Base-by-base conservation (phyloP, 2,888 invertebrate species). In the Pterostichus niger region DNA sequence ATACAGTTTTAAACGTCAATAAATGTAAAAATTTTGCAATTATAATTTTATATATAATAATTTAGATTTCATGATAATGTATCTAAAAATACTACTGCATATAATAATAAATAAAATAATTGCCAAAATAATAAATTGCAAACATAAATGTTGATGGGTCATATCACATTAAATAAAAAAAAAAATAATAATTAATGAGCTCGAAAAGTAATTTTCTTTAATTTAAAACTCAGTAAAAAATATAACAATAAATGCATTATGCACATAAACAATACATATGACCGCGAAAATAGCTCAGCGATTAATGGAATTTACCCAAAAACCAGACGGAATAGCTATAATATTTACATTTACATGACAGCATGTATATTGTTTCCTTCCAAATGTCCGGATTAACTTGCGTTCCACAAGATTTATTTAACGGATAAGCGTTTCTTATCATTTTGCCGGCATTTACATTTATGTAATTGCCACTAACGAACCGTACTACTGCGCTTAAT, bases 321-420 rank as follows among this genome's bases (percentile, higher is more conserved):
- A 46, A 46, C 10, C 79, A 79, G 79, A 79, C 79, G 31, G 79
- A 46, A 49, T 46, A 17, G 52, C 64, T 49, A 79, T 79, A 79
- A 79, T 79, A 79, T 79, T 79, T 64, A 64, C 79, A 79, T 79
- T 79, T 79, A 79, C 79, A 79, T 79, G 79, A 79, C 79, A 79
- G 46, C 35, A 10, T 79, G 68, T 79, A 79, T 79, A 79, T 64
- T n/a, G 68, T 68, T 79, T 79, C 79, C 79, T 61, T 79, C 33
- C 64, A 44, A 64, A 64, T 10, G 11, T 15, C 10, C 75, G 52
- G 75, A 75, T 52, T 75, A 46, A 15, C 10, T 40, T 33, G 35
- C 54, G 79, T 79, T 79, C 79, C 68, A 79, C 64, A 46, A 79
- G 79, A 79, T 79, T 79, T 79, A 79, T 49, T 68, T 64, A 10